phyloP scores from a whole-genome alignment of 2,888 invertebrate genomes.

The Andrena minutula region DNA sequence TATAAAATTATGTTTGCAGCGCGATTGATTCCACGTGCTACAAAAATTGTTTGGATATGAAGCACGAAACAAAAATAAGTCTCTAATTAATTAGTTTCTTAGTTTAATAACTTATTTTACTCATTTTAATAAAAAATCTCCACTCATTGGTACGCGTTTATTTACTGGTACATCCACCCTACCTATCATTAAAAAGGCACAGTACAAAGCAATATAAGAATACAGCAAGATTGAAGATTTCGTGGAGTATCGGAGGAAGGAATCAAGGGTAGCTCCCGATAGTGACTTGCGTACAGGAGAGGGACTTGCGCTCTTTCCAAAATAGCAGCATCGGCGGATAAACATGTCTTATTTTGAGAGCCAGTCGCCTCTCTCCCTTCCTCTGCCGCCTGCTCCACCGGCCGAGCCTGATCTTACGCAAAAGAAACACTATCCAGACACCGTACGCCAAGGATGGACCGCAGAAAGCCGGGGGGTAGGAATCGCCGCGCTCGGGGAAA shows the following conservation, averaged over 20 bases:
- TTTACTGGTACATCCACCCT: no score
- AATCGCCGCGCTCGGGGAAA: constrained; percentile 49
- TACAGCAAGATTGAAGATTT: constrained; percentile 49
- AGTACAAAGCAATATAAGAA: neutral
- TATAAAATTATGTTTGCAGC: no score
- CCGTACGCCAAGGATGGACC: constrained; percentile 68
- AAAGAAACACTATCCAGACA: constrained; percentile 81
- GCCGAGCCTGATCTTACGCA: constrained; percentile 71
- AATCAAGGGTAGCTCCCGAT: constrained; percentile 61
- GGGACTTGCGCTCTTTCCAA: constrained; percentile 79
- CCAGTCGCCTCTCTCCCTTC: constrained; percentile 67
- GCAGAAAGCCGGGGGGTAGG: constrained; percentile 64
- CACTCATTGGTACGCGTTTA: no score
- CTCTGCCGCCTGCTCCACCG: constrained; percentile 58
- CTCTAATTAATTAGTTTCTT: no score
- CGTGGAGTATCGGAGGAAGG: constrained; percentile 40
- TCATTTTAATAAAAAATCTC: no score
- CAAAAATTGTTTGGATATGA: no score
- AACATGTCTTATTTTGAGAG: constrained; percentile 83
- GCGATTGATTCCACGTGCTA: no score
- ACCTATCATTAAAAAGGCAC: no score
- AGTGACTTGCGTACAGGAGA: constrained; percentile 67
- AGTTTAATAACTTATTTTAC: no score
- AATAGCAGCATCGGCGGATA: constrained; percentile 81
- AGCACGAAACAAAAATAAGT: no score